Base-by-base conservation (phyloP, 2,797 vertebrate species). In the Notolabrus celidotus region DNA sequence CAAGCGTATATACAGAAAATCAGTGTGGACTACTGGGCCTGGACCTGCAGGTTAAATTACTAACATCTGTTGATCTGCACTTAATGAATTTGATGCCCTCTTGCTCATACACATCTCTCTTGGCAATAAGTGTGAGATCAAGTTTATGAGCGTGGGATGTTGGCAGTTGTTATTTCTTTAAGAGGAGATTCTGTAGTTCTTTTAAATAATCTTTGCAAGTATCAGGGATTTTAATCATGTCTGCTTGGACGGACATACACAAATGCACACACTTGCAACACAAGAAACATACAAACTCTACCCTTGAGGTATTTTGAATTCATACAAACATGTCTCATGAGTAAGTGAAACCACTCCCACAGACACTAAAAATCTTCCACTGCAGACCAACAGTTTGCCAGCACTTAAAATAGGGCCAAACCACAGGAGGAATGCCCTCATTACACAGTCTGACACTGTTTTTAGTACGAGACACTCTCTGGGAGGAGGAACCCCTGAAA, bases 381-480 rank as follows among this genome's bases (percentile, higher is more conserved):
- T 54, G 16, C 5, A 62, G 67, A 56, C 71, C 54, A 62, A 77
- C 58, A 62, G 36, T 67, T 69, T 67, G 73, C 64, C 71, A 80
- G 63, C 64, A 41, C 20, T 77, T 71, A 75, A 88, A 92, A 87
- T 80, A 66, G 74, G 59, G 71, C 64, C 78, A 77, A 84, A 82
- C 67, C 88, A 74, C 81, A 62, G 45, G 85, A 85, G 90, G 81
- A 79, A 69, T 79, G 87, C 49, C 82, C 90, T 91, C 81, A 80
- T 92, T 91, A 86, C 64, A 62, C 41, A 80, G 71, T 43, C 64
- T 80, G 74, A 86, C 67, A 56, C 66, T 61, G 41, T 74, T 88
- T 76, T 85, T 25, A 77, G 57, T 74, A 25, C 9, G n/a, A 67
- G 39, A 81, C 46, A 39, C 39, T 75, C 82, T 77, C 29, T 74